Conservation (phyloP, 35 echinoderm and acorn worm genomes). For the Acanthaster planci region DNA sequence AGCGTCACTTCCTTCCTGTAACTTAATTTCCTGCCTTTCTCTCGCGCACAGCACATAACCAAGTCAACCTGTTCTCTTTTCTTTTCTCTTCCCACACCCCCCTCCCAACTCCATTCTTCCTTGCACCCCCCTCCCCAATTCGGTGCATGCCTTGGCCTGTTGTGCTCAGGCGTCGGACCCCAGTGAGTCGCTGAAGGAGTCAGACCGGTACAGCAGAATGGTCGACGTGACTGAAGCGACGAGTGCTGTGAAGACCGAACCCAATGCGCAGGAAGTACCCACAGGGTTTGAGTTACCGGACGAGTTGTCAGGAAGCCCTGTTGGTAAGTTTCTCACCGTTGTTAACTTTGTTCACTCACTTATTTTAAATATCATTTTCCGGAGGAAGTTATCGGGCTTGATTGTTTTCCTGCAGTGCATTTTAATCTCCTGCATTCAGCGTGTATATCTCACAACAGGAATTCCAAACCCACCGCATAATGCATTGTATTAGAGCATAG, state of each 20-base stretch:
- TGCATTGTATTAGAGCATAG: no score
- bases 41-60: not conserved
- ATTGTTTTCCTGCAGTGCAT: no score
- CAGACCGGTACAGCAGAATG: slow-evolving; percentile 59
- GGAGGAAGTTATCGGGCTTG: no score
- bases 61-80: not conserved
- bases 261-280: slow-evolving; percentile 97
- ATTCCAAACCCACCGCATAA: no score
- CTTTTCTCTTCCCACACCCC: not conserved
- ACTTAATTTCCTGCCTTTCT: slow-evolving; percentile 33
- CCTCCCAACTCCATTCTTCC: not conserved
- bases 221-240: slow-evolving; percentile 38
- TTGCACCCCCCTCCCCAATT: not conserved
- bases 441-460: no score
- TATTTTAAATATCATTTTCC: not conserved
- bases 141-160: not conserved
- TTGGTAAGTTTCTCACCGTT: slow-evolving; percentile 21
- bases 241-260: slow-evolving; percentile 75
- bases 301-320: slow-evolving; percentile 82
- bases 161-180: slow-evolving; percentile 21
- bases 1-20: slow-evolving; percentile 16
- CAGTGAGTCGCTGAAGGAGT: slow-evolving; percentile 43
- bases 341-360: not conserved
- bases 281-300: slow-evolving; percentile 97
- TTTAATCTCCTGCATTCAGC: no score